phyloP scores from a whole-genome alignment of 2,888 invertebrate genomes.

The Cetonia aurata region DNA sequence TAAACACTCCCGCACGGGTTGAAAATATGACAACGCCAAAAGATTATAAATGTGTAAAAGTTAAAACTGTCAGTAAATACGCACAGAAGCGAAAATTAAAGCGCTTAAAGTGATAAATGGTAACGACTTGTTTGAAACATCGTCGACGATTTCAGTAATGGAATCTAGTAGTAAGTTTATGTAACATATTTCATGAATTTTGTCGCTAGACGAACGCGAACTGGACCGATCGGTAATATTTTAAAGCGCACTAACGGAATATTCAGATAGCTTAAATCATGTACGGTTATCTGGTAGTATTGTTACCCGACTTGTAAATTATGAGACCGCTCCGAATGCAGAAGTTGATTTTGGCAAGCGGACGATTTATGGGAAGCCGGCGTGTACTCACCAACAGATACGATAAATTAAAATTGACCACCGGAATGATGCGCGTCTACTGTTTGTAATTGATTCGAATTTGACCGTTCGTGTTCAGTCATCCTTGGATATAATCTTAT shows the following conservation, averaged over 20 bases:
- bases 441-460: constrained; percentile 47
- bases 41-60: constrained; percentile 13
- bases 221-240: constrained; percentile 50
- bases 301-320: constrained; percentile 53
- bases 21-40: not conserved
- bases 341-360: constrained; percentile 54
- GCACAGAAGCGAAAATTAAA: constrained; percentile 42
- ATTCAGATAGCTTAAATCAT: constrained; percentile 54
- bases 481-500: too few relatives aligned
- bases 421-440: constrained; percentile 37
- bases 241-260: constrained; percentile 51
- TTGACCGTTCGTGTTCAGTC: constrained; percentile 14
- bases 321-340: constrained; percentile 49
- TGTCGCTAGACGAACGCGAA: constrained; percentile 44
- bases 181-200: constrained; percentile 47
- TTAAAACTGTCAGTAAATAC: constrained; percentile 35
- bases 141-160: constrained; percentile 43
- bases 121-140: constrained; percentile 38
- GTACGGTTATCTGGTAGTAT: constrained; percentile 53
- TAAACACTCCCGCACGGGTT: not conserved
- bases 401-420: constrained; percentile 51
- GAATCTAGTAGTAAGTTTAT: constrained; percentile 46
- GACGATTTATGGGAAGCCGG: constrained; percentile 51
- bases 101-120: constrained; percentile 43
- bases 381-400: constrained; percentile 46